Conservation (phyloP, 2,797 vertebrate species). For the Avahi laniger region DNA sequence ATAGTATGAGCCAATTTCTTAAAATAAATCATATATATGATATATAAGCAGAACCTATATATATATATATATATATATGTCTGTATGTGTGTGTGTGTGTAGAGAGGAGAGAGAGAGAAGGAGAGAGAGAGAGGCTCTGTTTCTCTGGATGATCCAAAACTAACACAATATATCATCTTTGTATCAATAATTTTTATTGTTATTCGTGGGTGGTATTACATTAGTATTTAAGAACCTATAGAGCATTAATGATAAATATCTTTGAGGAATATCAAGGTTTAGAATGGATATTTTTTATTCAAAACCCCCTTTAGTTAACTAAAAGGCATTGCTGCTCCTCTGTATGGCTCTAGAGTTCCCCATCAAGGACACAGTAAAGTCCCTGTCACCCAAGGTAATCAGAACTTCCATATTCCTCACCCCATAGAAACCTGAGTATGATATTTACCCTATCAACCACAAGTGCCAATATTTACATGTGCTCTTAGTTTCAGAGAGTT, state of each 20-base stretch:
- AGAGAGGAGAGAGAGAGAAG: too few species aligned
- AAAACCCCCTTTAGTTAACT: background rate
- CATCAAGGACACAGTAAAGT: background rate
- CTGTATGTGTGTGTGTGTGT: background rate
- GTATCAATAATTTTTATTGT: background rate
- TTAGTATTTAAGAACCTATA: background rate
- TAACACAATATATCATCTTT: background rate
- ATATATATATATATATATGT: background rate
- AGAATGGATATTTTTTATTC: background rate
- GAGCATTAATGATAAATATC: background rate
- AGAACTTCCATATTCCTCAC: background rate
- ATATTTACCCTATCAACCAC: background rate
- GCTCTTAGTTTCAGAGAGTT: background rate
- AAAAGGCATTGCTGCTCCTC: background rate
- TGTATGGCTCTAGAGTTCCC: background rate
- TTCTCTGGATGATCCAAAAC: background rate
- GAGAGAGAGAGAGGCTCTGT: background rate
- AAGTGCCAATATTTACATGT: background rate
- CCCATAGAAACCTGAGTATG: background rate
- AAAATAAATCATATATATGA: background rate
- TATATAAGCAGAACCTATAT: background rate
- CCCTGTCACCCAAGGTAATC: background rate
- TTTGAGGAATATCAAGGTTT: background rate
- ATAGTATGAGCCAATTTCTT: background rate
- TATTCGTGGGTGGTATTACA: background rate